These are phyloP conservation scores for Chloebia gouldiae DNA, from an alignment of 2,113 vertebrate species.

Conservation along the genomic window DNA sequence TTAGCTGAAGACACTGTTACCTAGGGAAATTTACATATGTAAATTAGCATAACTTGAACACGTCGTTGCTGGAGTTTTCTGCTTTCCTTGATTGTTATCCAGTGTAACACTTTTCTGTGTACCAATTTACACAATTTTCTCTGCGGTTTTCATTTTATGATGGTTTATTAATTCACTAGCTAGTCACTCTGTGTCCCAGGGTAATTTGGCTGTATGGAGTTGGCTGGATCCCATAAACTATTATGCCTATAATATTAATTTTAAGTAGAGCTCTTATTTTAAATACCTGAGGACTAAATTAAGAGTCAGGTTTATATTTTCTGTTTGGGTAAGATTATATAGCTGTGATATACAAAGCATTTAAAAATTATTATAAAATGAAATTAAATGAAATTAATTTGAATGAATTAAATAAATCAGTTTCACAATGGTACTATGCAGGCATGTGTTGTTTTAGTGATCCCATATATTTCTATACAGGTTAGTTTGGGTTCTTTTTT, in stretches of 20 bases:
- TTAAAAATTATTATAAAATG: background rate
- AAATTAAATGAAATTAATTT: background rate
- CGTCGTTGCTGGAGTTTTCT: background rate
- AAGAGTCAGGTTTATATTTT: background rate
- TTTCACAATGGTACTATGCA: background rate
- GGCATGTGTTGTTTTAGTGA: background rate
- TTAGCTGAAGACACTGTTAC: background rate
- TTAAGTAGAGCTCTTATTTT: background rate
- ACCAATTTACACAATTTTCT: background rate
- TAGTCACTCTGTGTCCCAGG: background rate
- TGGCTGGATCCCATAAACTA: background rate
- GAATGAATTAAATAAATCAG: background rate
- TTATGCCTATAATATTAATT: background rate
- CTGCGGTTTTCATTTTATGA: background rate
- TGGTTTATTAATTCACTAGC: background rate
- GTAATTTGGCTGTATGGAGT: background rate
- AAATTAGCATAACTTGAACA: background rate
- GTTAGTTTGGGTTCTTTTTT: fast-evolving
- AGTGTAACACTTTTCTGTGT: background rate
- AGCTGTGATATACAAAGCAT: background rate
- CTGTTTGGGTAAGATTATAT: background rate
- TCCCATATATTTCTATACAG: background rate
- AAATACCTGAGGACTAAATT: background rate
- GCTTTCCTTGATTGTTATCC: background rate
- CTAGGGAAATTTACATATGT: constrained; percentile 23